These are phyloP conservation scores for Tinea trinotella DNA, from an alignment of 2,888 invertebrate genomes.

Conservation along the genomic window DNA sequence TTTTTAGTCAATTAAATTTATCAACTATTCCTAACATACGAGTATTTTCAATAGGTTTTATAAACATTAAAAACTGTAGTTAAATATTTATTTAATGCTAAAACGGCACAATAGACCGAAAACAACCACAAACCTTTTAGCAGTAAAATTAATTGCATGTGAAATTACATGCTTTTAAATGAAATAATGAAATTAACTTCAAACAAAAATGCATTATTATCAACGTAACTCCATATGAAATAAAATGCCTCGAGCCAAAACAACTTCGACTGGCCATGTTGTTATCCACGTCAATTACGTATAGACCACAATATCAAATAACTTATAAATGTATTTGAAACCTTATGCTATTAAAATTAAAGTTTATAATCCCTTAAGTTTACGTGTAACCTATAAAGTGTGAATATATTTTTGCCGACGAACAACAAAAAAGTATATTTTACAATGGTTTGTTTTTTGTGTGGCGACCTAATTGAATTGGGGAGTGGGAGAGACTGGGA, in stretches of 20 bases:
- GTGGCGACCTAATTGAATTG: constrained; percentile 22
- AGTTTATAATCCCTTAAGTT: neutral
- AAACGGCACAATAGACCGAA: too few relatives aligned
- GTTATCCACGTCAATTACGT: constrained; percentile 3
- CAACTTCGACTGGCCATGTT: neutral
- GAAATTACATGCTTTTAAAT: constrained; percentile 1
- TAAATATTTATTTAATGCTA: too few relatives aligned
- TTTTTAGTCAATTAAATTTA: too few relatives aligned
- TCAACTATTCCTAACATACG: too few relatives aligned
- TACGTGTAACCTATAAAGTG: neutral
- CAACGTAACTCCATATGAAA: neutral
- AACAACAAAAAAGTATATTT: constrained; percentile 47
- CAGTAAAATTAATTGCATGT: neutral
- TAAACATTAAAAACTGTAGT: too few relatives aligned
- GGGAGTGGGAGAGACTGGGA: neutral
- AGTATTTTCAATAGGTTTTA: too few relatives aligned
- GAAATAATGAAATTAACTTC: constrained; percentile 5
- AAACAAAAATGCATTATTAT: neutral
- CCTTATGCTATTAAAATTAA: neutral
- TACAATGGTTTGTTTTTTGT: constrained; percentile 45
- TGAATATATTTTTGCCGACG: constrained; percentile 22
- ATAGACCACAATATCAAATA: neutral
- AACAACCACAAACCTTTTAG: too few relatives aligned
- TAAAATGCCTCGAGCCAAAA: neutral
- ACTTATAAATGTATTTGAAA: neutral